These are phyloP conservation scores for Phenacoccus solenopsis DNA, from an alignment of 1,140 invertebrate species.

Conservation along the genomic window DNA sequence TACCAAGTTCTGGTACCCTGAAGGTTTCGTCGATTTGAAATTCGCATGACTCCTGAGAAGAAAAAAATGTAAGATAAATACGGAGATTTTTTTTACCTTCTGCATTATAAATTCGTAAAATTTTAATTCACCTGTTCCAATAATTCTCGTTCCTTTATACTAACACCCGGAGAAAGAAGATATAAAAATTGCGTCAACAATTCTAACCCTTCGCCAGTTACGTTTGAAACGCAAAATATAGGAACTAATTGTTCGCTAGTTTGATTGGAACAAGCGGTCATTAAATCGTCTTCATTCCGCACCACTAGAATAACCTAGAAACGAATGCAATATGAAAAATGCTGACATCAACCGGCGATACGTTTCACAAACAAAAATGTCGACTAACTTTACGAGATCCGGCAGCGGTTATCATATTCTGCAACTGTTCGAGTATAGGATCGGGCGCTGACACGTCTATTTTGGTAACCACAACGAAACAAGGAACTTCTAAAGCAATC, in stretches of 20 bases:
- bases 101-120: background rate
- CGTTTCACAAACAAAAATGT: background rate
- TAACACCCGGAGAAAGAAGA: conserved; percentile 54
- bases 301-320: conserved; percentile 44
- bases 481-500: conserved; percentile 70
- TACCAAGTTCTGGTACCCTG: conserved; percentile 51
- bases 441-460: conserved; percentile 55
- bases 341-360: background rate
- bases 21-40: conserved; percentile 93
- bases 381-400: conserved; percentile 46
- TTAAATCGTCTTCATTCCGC: conserved; percentile 53
- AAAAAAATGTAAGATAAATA: background rate
- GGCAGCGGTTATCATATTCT: conserved; percentile 45
- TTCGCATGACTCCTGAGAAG: conserved; percentile 31
- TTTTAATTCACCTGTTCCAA: conserved; percentile 42
- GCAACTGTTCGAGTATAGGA: conserved; percentile 44
- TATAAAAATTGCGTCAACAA: conserved; percentile 67
- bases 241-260: conserved; percentile 56
- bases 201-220: conserved; percentile 73
- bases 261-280: conserved; percentile 49
- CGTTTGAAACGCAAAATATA: conserved; percentile 89
- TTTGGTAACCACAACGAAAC: conserved; percentile 85
- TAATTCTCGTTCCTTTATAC: conserved; percentile 53
- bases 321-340: background rate
- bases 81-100: too few species aligned